phyloP scores from a whole-genome alignment of 2,797 vertebrate species.

The Acanthurus lineatus region DNA sequence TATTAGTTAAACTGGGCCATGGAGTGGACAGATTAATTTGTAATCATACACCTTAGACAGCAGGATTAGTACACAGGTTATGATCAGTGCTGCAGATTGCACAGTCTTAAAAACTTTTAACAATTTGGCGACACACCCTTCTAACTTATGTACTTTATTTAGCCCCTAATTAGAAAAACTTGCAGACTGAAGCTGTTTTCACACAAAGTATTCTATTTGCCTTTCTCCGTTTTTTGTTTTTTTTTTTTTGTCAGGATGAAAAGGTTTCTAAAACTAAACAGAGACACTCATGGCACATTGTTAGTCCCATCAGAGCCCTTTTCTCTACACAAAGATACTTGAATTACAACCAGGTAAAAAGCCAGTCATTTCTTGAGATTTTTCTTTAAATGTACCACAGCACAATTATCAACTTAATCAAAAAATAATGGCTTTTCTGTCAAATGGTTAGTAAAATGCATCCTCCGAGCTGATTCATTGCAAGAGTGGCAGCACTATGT shows the following conservation, averaged over 20 bases:
- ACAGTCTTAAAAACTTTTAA: not conserved
- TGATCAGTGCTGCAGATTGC: not conserved
- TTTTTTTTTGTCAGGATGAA: not conserved
- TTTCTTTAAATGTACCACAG: not conserved
- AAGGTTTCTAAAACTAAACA: not conserved
- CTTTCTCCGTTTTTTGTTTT: not conserved
- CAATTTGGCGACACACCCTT: not conserved
- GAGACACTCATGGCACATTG: not conserved
- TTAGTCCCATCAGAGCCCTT: not conserved
- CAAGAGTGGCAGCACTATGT: conserved; percentile 12
- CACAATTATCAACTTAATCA: not conserved
- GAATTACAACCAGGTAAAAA: too few species aligned
- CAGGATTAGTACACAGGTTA: not conserved
- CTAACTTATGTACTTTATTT: not conserved
- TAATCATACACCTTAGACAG: not conserved
- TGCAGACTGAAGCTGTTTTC: not conserved
- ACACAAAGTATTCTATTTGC: not conserved
- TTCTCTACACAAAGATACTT: too few species aligned
- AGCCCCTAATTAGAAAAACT: not conserved
- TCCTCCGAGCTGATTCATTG: not conserved
- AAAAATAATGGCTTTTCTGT: conserved; percentile 13
- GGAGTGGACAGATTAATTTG: conserved; percentile 42
- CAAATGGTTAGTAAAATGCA: not conserved
- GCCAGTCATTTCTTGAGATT: not conserved
- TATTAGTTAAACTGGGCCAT: conserved; percentile 35